These are phyloP conservation scores for Rousettus madagascariensis DNA, from an alignment of 2,797 vertebrate species.

Conservation along the genomic window DNA sequence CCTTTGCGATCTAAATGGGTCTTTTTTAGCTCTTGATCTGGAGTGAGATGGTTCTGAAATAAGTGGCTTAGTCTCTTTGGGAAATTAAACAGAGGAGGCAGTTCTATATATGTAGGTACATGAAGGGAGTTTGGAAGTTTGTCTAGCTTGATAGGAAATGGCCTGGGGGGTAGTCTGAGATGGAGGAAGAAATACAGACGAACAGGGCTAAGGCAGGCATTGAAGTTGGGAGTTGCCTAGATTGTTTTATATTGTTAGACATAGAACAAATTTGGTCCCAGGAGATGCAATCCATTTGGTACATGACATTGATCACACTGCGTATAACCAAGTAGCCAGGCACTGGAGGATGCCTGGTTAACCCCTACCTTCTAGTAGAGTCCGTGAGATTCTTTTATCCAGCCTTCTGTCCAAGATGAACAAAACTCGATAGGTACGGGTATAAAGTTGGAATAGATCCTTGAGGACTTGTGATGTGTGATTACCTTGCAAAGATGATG, in stretches of 20 bases:
- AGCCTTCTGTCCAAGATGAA: neutral
- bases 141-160: constrained; percentile 56
- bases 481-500: neutral
- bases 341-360: neutral
- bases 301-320: neutral
- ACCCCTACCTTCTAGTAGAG: neutral
- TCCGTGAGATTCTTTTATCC: neutral
- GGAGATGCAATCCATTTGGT: neutral
- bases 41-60: constrained; percentile 34
- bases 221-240: constrained; percentile 17
- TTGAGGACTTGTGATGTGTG: neutral
- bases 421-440: neutral
- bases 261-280: neutral
- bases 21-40: constrained; percentile 51
- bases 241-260: constrained; percentile 9
- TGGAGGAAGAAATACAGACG: constrained; percentile 48
- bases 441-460: neutral
- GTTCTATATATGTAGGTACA: constrained; percentile 41
- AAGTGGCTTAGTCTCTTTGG: constrained; percentile 37
- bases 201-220: neutral
- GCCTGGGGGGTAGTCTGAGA: constrained; percentile 22
- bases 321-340: neutral
- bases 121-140: constrained; percentile 51
- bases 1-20: constrained; percentile 9
- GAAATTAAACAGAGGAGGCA: constrained; percentile 56